Evolutionary conservation across 2,797 vertebrate species (phyloP).

Genomic region (Margarornis squamiger): DNA sequence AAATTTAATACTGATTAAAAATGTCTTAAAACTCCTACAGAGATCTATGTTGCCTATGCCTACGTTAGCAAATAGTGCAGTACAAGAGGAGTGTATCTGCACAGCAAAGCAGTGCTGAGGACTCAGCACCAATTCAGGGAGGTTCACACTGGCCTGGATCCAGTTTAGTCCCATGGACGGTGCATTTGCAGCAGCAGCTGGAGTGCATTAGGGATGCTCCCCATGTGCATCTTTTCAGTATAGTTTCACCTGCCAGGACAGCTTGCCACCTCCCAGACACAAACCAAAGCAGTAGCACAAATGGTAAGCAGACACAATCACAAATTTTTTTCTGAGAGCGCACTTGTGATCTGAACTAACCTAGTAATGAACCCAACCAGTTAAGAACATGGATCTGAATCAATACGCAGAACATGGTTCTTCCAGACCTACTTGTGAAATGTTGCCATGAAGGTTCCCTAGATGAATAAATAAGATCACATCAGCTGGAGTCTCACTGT

Average conservation of each 20-base stretch:
- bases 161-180: rapidly evolving
- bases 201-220: background rate
- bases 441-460: background rate
- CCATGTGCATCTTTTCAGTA: background rate
- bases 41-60: background rate
- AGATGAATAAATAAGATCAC: background rate
- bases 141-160: background rate
- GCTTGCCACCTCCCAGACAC: background rate
- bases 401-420: background rate
- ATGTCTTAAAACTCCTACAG: background rate
- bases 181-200: background rate
- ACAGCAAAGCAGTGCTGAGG: background rate
- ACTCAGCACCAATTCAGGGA: background rate
- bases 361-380: background rate
- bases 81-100: background rate
- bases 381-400: background rate
- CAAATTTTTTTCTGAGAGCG: background rate
- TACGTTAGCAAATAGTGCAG: background rate
- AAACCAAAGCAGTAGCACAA: background rate
- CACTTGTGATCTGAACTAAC: background rate
- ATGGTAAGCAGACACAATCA: background rate
- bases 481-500: background rate
- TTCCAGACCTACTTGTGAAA: background rate
- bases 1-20: background rate
- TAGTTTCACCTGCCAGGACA: background rate